Evolutionary conservation across 2,797 vertebrate genomes (phyloP).

Genomic region (Coregonus sp.): DNA sequence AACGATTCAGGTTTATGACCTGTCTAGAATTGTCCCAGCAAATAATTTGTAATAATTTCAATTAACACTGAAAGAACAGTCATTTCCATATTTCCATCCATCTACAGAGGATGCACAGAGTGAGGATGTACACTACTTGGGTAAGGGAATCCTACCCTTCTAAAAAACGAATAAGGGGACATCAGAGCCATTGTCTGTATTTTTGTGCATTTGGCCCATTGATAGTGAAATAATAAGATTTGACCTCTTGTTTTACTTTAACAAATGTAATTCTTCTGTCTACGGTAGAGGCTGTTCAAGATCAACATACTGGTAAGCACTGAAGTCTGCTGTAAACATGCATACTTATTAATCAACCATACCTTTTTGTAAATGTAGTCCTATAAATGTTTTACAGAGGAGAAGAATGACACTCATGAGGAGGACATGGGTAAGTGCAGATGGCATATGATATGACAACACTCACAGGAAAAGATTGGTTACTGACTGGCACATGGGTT

Average conservation of each 20-base stretch:
- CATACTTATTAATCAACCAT: neutral
- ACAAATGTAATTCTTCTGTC: constrained; percentile 1
- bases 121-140: constrained; percentile 50
- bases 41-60: neutral
- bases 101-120: constrained; percentile 54
- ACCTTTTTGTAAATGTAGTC: neutral
- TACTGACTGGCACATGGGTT: neutral
- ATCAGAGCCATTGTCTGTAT: neutral
- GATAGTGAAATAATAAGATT: neutral
- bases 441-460: neutral
- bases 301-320: constrained; percentile 56
- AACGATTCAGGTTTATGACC: neutral
- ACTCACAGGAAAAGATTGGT: neutral
- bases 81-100: constrained; percentile 18
- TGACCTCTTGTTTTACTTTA: constrained; percentile 1
- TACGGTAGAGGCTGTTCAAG: constrained; percentile 56
- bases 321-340: no score
- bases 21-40: neutral
- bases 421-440: constrained; percentile 44
- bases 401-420: constrained; percentile 20
- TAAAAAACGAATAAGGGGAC: neutral
- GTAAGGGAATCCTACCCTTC: constrained; percentile 43
- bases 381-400: constrained; percentile 37
- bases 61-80: neutral
- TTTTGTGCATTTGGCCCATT: neutral